Evolutionary conservation across 2,888 invertebrate genomes (phyloP).

Genomic region (Epirrita christyi): DNA sequence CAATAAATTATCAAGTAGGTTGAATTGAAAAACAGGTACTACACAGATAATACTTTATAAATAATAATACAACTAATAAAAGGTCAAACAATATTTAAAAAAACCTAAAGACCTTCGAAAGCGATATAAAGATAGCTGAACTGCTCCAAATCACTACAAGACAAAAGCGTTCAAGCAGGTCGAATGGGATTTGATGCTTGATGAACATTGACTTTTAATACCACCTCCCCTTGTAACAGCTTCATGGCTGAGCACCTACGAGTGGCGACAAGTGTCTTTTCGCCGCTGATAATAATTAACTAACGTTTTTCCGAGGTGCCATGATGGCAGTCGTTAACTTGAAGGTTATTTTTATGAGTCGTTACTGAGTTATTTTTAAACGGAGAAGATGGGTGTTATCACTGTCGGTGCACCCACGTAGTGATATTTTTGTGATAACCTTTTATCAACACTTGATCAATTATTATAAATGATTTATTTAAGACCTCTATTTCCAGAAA

Average conservation of each 20-base stretch:
- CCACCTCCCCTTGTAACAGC: constrained; percentile 5
- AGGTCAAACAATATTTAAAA: too few species aligned
- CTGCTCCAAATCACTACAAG: too few species aligned
- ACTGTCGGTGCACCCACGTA: neutral
- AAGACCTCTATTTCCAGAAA: too few species aligned
- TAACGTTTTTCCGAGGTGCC: constrained; percentile 18
- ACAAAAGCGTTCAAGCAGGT: too few species aligned
- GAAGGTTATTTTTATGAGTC: constrained; percentile 17
- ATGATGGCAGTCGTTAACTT: constrained; percentile 13
- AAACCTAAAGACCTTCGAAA: too few species aligned
- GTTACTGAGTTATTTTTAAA: constrained; percentile 4
- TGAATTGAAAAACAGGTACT: too few species aligned
- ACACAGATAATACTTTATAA: too few species aligned
- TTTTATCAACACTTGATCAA: neutral
- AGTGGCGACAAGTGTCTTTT: constrained; percentile 11
- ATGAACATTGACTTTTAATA: neutral
- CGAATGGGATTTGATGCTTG: neutral
- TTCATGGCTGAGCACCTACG: constrained; percentile 6
- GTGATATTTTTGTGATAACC: neutral
- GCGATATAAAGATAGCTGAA: too few species aligned
- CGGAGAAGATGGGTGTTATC: neutral
- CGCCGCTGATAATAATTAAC: constrained; percentile 18
- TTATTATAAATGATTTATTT: too few species aligned
- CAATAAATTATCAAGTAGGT: too few species aligned
- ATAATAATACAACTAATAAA: too few species aligned